phyloP scores from a whole-genome alignment of 2,888 invertebrate genomes.

The Phaonia tiefii region DNA sequence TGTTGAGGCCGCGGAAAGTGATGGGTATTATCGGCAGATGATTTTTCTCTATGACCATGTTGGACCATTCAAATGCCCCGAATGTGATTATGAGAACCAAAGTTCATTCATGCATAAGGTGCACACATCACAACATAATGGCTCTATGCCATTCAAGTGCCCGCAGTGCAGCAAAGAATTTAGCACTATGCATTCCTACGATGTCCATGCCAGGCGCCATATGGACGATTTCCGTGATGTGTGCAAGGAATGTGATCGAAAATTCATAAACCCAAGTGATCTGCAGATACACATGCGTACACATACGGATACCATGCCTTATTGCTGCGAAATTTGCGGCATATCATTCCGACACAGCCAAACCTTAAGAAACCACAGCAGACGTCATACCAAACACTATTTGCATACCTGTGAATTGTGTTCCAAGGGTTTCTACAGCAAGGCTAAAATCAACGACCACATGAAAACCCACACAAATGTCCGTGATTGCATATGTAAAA shows the following conservation, averaged over 20 bases:
- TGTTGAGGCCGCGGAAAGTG: not conserved
- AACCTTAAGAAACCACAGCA: slow-evolving; percentile 51
- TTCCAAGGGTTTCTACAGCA: slow-evolving; percentile 59
- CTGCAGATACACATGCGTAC: slow-evolving; percentile 59
- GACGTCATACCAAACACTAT: slow-evolving; percentile 59
- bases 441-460: slow-evolving; percentile 54
- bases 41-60: slow-evolving; percentile 59
- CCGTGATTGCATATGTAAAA: slow-evolving; percentile 49
- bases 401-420: slow-evolving; percentile 56
- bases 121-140: slow-evolving; percentile 54
- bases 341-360: slow-evolving; percentile 52
- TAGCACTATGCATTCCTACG: slow-evolving; percentile 50
- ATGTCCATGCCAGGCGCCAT: slow-evolving; percentile 57
- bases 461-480: slow-evolving; percentile 63
- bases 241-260: slow-evolving; percentile 60
- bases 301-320: slow-evolving; percentile 59
- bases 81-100: slow-evolving; percentile 48
- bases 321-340: slow-evolving; percentile 62
- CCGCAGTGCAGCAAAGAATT: slow-evolving; percentile 54
- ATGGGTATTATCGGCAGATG: slow-evolving; percentile 43
- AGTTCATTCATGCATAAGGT: slow-evolving; percentile 59
- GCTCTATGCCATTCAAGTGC: slow-evolving; percentile 55
- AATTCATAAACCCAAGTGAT: slow-evolving; percentile 53
- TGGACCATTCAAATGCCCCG: slow-evolving; percentile 55
- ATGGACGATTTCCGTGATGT: slow-evolving; percentile 55